phyloP scores from a whole-genome alignment of 2,797 vertebrate genomes.

The Lycodopsis pacificus region DNA sequence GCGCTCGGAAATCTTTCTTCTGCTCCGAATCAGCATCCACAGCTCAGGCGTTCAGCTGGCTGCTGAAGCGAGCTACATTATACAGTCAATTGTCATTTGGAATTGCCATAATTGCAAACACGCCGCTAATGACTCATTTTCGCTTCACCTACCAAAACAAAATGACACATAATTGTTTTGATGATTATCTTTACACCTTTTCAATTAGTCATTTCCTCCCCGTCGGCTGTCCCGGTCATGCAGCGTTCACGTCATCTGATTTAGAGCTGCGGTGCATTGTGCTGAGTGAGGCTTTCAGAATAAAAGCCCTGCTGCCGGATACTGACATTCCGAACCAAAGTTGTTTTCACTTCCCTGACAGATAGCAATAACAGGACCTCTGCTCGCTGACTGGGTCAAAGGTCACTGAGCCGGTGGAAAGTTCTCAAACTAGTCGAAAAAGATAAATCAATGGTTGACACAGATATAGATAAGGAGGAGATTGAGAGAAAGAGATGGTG shows the following conservation, averaged over 20 bases:
- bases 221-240: neutral
- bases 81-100: slow-evolving; percentile 9
- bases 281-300: slow-evolving; percentile 23
- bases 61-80: neutral
- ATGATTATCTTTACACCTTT: neutral
- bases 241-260: neutral
- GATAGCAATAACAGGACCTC: neutral
- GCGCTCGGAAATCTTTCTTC: slow-evolving; percentile 7
- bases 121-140: slow-evolving; percentile 8
- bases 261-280: neutral
- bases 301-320: slow-evolving; percentile 35
- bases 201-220: slow-evolving; percentile 23
- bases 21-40: slow-evolving; percentile 12
- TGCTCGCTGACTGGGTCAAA: slow-evolving; percentile 49
- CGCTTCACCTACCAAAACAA: slow-evolving; percentile 27
- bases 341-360: slow-evolving; percentile 27
- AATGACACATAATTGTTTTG: slow-evolving; percentile 15
- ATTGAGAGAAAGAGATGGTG: neutral
- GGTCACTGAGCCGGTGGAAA: slow-evolving; percentile 22
- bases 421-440: neutral
- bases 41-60: neutral
- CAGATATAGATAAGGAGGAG: neutral
- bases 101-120: slow-evolving; percentile 22
- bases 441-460: neutral
- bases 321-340: slow-evolving; percentile 1